These are phyloP conservation scores for Nematostella vectensis DNA, from an alignment of 92 coral and sea anemone genomes.

Conservation along the genomic window DNA sequence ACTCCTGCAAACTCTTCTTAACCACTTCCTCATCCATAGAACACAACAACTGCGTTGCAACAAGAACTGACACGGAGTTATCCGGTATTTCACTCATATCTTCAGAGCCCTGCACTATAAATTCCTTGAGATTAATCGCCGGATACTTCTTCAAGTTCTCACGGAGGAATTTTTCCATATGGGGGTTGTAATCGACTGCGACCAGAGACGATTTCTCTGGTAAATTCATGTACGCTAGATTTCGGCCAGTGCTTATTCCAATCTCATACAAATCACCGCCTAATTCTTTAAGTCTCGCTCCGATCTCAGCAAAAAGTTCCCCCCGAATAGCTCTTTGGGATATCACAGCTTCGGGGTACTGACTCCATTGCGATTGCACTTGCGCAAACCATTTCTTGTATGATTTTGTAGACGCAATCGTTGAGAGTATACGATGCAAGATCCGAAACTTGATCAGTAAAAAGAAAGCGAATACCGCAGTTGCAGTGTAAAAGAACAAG, in stretches of 20 bases:
- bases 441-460: not conserved
- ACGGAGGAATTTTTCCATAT: slow-evolving; percentile 29
- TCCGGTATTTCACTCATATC: slow-evolving; percentile 45
- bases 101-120: slow-evolving; percentile 40
- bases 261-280: slow-evolving; percentile 53
- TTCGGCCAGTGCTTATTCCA: slow-evolving; percentile 62
- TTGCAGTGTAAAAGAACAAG: not conserved
- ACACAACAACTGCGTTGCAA: slow-evolving; percentile 41
- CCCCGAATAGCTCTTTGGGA: not conserved
- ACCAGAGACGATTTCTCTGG: slow-evolving; percentile 46
- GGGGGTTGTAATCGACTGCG: slow-evolving; percentile 46
- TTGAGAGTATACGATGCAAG: not conserved
- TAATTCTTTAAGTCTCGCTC: slow-evolving; percentile 20
- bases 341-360: slow-evolving; percentile 6
- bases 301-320: slow-evolving; percentile 21
- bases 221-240: slow-evolving; percentile 24
- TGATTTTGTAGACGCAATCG: not conserved
- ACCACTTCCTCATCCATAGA: slow-evolving; percentile 24
- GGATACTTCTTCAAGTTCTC: slow-evolving; percentile 27
- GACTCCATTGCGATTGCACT: not conserved
- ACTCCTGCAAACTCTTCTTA: slow-evolving; percentile 32
- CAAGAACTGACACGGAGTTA: slow-evolving; percentile 43
- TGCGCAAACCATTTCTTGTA: slow-evolving; percentile 3
- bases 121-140: slow-evolving; percentile 37
- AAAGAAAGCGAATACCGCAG: not conserved